Conservation (phyloP, 2,888 invertebrate genomes). For the Embidobia sp. region DNA sequence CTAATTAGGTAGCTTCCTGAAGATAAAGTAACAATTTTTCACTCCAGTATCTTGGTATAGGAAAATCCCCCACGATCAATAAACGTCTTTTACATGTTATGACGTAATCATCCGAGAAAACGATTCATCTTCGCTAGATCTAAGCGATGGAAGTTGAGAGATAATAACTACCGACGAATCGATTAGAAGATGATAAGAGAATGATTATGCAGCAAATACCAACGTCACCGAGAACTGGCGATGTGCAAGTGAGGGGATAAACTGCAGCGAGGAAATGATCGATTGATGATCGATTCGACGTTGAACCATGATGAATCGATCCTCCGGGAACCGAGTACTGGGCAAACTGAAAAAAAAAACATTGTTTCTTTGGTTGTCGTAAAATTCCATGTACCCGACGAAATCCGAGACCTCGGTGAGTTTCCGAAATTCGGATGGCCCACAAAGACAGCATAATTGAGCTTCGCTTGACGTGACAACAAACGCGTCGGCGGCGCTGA, state of each 20-base stretch:
- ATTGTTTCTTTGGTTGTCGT: too few relatives aligned
- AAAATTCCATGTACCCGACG: too few relatives aligned
- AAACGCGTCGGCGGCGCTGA: slow-evolving; percentile 69
- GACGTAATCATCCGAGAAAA: slow-evolving; percentile 3
- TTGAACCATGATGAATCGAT: slow-evolving; percentile 33
- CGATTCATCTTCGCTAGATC: slow-evolving; percentile 21
- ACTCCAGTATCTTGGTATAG: too few relatives aligned
- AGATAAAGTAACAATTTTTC: too few relatives aligned
- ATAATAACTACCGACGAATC: slow-evolving; percentile 41
- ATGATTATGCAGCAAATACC: slow-evolving; percentile 52
- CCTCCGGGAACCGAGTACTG: too few relatives aligned
- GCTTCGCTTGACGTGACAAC: slow-evolving; percentile 64
- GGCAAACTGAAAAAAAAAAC: too few relatives aligned
- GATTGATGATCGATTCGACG: slow-evolving; percentile 28
- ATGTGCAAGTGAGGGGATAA: slow-evolving; percentile 37
- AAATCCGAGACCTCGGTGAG: too few relatives aligned
- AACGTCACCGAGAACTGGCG: slow-evolving; percentile 33
- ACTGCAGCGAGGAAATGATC: slow-evolving; percentile 16
- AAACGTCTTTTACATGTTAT: too few relatives aligned
- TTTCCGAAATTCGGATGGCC: slow-evolving; percentile 26
- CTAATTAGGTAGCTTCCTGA: too few relatives aligned
- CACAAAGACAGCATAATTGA: slow-evolving; percentile 42
- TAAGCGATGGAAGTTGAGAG: slow-evolving; percentile 3
- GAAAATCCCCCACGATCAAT: too few relatives aligned
- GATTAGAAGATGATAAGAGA: slow-evolving; percentile 46